Evolutionary conservation across 1,140 invertebrate species (phyloP).

Genomic region (Halesus radiatus): DNA sequence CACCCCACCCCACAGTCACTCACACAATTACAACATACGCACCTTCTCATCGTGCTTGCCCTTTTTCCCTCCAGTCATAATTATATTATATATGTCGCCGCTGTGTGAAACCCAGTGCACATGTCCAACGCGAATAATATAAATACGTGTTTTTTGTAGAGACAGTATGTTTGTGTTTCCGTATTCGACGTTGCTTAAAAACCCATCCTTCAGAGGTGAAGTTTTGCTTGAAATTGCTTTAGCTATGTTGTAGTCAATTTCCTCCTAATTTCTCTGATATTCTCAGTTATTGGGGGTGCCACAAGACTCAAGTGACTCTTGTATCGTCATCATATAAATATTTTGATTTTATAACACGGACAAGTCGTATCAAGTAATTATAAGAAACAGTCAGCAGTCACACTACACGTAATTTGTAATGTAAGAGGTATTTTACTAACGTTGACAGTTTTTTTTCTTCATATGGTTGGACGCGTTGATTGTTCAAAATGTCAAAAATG

Average conservation of each 20-base stretch:
- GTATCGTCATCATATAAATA: too few species aligned
- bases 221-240: background rate
- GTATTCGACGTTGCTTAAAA: background rate
- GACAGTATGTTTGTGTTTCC: background rate
- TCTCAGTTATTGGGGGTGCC: too few species aligned
- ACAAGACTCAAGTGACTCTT: too few species aligned
- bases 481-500: too few species aligned
- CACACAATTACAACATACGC: slow-evolving; percentile 12
- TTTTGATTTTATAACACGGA: too few species aligned
- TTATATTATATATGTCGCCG: background rate
- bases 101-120: background rate
- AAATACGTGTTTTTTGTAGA: too few species aligned
- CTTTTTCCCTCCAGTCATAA: background rate
- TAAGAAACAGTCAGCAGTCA: too few species aligned
- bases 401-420: too few species aligned
- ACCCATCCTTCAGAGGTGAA: background rate
- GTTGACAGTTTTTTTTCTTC: background rate
- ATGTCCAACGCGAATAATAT: background rate
- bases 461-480: background rate
- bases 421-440: too few species aligned
- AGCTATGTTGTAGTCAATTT: background rate
- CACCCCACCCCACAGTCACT: background rate
- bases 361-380: too few species aligned
- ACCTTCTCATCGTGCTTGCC: slow-evolving; percentile 11
- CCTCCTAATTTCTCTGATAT: background rate